phyloP scores from a whole-genome alignment of 1,140 invertebrate genomes.

The Drosophila pallidifrons region DNA sequence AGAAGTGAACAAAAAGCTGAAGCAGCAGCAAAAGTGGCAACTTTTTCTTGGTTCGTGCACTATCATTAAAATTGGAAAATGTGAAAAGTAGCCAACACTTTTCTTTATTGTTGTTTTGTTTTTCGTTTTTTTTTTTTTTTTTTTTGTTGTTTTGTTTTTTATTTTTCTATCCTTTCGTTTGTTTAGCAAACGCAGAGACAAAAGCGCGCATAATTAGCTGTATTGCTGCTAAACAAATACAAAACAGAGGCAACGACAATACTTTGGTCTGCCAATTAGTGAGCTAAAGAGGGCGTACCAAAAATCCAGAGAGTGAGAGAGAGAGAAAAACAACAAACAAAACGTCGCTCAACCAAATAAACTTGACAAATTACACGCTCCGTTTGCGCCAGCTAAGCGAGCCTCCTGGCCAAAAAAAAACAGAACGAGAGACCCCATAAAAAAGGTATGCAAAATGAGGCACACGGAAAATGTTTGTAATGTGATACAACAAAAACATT shows the following conservation, averaged over 20 bases:
- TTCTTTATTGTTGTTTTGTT: conserved; percentile 36
- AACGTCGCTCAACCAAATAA: conserved; percentile 79
- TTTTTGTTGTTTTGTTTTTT: conserved; percentile 32
- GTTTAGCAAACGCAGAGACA: conserved; percentile 60
- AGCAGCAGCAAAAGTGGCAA: background rate
- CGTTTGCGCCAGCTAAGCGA: conserved; percentile 44
- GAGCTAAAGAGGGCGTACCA: conserved; percentile 38
- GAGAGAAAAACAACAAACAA: conserved; percentile 4
- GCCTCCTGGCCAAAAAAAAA: conserved; percentile 16
- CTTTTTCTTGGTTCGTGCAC: conserved; percentile 53
- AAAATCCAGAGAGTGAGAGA: conserved; percentile 1
- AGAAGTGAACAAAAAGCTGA: background rate
- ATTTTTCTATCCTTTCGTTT: conserved; percentile 25
- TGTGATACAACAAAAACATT: conserved; percentile 48
- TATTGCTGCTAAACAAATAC: conserved; percentile 41
- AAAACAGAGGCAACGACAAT: conserved; percentile 32
- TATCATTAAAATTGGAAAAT: conserved; percentile 75
- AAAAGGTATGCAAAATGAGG: conserved; percentile 41
- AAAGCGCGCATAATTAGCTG: conserved; percentile 75
- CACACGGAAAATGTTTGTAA: conserved; percentile 51
- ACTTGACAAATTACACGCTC: conserved; percentile 79
- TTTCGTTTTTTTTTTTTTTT: conserved; percentile 32
- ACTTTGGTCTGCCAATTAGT: conserved; percentile 63
- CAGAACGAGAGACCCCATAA: background rate
- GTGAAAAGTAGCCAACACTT: conserved; percentile 67